Conservation (phyloP, 92 coral and sea anemone species). For the Diadumene lineata region DNA sequence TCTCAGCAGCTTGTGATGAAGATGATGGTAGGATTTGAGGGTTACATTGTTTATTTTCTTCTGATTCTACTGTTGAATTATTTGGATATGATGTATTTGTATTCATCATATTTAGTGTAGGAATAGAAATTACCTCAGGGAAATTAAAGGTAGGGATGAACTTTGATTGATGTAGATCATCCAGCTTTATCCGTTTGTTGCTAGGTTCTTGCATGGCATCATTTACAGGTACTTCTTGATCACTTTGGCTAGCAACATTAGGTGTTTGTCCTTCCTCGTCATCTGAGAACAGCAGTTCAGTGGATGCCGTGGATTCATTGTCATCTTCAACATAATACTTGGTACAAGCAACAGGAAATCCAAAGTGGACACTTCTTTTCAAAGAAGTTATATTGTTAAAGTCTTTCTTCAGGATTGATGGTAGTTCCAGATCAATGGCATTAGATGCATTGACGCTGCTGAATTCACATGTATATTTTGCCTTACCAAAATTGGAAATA, state of each 20-base stretch:
- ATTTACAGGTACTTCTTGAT: conserved; percentile 23
- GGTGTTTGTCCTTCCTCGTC: conserved; percentile 4
- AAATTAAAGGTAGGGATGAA: conserved; percentile 12
- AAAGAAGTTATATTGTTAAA: background rate
- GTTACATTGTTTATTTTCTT: background rate
- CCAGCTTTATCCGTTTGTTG: conserved; percentile 1
- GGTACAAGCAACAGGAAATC: conserved; percentile 26
- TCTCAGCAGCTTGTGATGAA: background rate
- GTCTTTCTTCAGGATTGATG: conserved; percentile 20
- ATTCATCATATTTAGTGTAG: conserved; percentile 1
- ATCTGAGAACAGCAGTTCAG: conserved; percentile 39
- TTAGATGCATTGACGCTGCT: background rate
- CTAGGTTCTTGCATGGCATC: conserved; percentile 8
- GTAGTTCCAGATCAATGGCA: background rate
- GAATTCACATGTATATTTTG: background rate
- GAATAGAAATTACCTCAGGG: conserved; percentile 16
- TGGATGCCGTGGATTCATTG: conserved; percentile 36
- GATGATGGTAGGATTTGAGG: background rate
- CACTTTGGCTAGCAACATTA: background rate
- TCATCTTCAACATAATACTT: conserved; percentile 20
- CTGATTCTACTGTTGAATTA: background rate
- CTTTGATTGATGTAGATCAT: background rate
- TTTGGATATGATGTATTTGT: too few species aligned
- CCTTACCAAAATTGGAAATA: background rate
- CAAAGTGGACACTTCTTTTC: conserved; percentile 28